Evolutionary conservation across 2,113 vertebrate genomes (phyloP), one percentile per base, ranked within the genome.

Genomic region (Paramormyrops kingsleyae): DNA sequence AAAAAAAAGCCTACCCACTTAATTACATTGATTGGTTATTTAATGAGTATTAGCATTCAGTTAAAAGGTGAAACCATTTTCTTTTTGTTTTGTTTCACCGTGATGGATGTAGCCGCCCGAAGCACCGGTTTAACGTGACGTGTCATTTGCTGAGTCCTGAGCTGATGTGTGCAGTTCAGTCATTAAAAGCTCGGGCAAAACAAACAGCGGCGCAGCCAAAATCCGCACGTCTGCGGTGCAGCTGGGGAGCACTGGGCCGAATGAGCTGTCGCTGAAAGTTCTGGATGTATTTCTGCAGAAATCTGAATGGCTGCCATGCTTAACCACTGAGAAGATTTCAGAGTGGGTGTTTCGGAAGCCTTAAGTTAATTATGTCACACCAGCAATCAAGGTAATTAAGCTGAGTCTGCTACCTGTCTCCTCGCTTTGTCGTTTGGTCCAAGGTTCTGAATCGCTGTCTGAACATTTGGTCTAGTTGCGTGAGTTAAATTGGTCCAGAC

Each of bases 301-400:
- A 87, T 92, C 88, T 89, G 87, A 91, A 88, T 91, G 90, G 59
- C 31, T 46, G n/a, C 27, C 86, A 24, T n/a, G 6, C 89, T 90
- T 89, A 56, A 44, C 77, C 49, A 90, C 90, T 88, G 74, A 74
- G 87, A 44, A 35, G 62, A 86, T 87, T 88, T 88, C 49, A 53
- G 56, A 52, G 62, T 87, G 87, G 46, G 80, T 87, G 88, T 87
- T 87, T 62, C 49, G 88, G 86, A 88, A 88, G 44, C 56, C 87
- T 88, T 83, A 53, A 24, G 52, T 90, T 90, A 89, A 90, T 89
- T 91, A 87, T 89, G 91, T 92, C 92, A 77, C 70, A 77, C 12
- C 70, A 35, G 70, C 31, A 77, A 39, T 77, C 12, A 77, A 77
- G 12, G 31, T 80, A 80, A 39, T 39, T 80, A 80, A 42, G 35